Evolutionary conservation across 2,113 vertebrate species (phyloP).

Genomic region (Nesogale talazaci): DNA sequence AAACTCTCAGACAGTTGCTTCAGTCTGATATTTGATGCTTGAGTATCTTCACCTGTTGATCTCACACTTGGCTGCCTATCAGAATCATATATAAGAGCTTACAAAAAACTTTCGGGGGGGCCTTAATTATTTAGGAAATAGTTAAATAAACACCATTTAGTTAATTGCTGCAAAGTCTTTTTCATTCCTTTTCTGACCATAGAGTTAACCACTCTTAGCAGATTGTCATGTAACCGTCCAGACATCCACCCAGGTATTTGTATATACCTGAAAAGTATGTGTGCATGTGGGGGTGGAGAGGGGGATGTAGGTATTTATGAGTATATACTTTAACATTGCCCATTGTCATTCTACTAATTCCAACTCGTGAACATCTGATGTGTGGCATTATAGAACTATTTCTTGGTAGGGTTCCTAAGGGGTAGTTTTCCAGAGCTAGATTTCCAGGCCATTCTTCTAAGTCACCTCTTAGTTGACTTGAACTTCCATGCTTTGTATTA

Average conservation of each 20-base stretch:
- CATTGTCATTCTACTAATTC: background rate
- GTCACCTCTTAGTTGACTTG: background rate
- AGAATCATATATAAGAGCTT: background rate
- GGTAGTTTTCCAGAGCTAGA: background rate
- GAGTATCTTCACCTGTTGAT: background rate
- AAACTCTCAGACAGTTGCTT: background rate
- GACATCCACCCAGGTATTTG: background rate
- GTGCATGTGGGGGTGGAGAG: background rate
- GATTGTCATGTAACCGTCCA: background rate
- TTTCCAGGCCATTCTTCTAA: background rate
- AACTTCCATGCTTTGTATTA: background rate
- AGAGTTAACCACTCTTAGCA: background rate
- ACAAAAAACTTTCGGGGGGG: background rate
- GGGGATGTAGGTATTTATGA: background rate
- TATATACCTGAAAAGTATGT: background rate
- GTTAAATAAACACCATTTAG: background rate
- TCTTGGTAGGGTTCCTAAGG: background rate
- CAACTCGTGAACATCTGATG: background rate
- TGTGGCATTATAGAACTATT: background rate
- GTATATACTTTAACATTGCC: no score
- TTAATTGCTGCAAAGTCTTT: background rate
- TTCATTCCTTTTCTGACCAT: background rate
- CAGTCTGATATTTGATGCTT: background rate
- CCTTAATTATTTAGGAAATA: background rate
- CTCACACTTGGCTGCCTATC: background rate